Percentiles rank a stretch among this genome's conserved stretches.
Evolutionary conservation across 1,140 invertebrate species (phyloP).

Genomic region (Aethina tumida): DNA sequence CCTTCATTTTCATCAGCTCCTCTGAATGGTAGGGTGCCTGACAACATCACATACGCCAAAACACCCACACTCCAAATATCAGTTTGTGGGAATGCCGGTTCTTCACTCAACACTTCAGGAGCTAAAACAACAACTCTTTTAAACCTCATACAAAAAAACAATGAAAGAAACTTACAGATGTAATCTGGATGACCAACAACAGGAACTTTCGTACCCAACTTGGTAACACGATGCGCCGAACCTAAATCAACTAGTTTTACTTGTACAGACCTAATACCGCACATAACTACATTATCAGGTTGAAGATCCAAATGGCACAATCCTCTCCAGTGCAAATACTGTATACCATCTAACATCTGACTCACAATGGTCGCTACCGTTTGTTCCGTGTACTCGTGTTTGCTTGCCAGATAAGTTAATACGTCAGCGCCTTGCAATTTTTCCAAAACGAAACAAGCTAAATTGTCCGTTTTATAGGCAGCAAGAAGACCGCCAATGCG

Average conservation of each 20-base stretch:
- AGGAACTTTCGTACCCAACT: constrained; percentile 62
- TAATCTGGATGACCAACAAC: constrained; percentile 61
- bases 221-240: constrained; percentile 68
- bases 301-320: constrained; percentile 89
- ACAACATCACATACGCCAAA: constrained; percentile 86
- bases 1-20: constrained; percentile 77
- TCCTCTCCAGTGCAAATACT: constrained; percentile 89
- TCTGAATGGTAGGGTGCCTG: constrained; percentile 86
- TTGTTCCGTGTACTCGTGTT: constrained; percentile 84
- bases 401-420: constrained; percentile 73
- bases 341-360: constrained; percentile 76
- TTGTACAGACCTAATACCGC: constrained; percentile 70
- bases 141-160: not conserved
- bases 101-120: constrained; percentile 85
- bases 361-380: constrained; percentile 74
- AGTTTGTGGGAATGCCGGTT: constrained; percentile 74
- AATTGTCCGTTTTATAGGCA: constrained; percentile 57
- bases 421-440: constrained; percentile 87
- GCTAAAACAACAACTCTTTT: constrained; percentile 45
- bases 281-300: constrained; percentile 95
- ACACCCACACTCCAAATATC: constrained; percentile 96
- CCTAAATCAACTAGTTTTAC: constrained; percentile 92
- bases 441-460: constrained; percentile 70
- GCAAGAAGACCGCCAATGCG: constrained; percentile 65
- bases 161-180: constrained; percentile 43